Evolutionary conservation across 2,113 vertebrate genomes (phyloP), one percentile per base, ranked within the genome.

Genomic region (Corydoras sp.): DNA sequence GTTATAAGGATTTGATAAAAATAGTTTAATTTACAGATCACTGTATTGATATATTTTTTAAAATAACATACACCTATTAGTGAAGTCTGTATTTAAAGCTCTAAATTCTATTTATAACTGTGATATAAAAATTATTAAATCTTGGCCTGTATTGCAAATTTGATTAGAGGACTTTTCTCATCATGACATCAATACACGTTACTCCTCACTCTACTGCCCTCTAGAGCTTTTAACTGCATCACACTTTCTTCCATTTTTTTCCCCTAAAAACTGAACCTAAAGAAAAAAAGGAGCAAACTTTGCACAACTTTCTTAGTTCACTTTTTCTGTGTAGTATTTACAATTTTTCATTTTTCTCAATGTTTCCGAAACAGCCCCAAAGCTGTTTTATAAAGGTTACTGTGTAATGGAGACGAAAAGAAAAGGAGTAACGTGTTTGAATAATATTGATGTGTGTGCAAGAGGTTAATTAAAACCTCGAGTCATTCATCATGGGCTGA

Each of bases 381-480:
- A 76, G 69, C 71, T 71, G 62, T 77, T 51, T 71, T 73, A 75
- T 83, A 83, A 83, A 83, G 81, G 79, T 83, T 81, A 83, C 18
- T 5, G 58, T 62, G 68, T 81, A 83, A 81, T 81, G 67, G 77
- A 63, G 75, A 70, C 62, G 51, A 72, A 69, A 59, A 30, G 73
- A 63, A 73, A 77, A 60, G 62, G 62, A 63, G 68, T 76, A 69
- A 62, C 73, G 73, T 68, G 75, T 81, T 80, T 76, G 74, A 78
- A 78, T 82, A 77, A 78, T 84, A 83, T 81, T 80, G 83, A 84
- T 83, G 78, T 80, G 73, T 80, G 83, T 79, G 81, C 61, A 76
- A 68, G 78, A 81, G 83, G 83, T 84, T 84, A 81, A 84, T 84
- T 80, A 81, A 84, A 81, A 80, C 74, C 75, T 71, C 48, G 72